These are phyloP conservation scores for Sebastes glaucus DNA, from an alignment of 2,797 vertebrate genomes.

Conservation along the genomic window DNA sequence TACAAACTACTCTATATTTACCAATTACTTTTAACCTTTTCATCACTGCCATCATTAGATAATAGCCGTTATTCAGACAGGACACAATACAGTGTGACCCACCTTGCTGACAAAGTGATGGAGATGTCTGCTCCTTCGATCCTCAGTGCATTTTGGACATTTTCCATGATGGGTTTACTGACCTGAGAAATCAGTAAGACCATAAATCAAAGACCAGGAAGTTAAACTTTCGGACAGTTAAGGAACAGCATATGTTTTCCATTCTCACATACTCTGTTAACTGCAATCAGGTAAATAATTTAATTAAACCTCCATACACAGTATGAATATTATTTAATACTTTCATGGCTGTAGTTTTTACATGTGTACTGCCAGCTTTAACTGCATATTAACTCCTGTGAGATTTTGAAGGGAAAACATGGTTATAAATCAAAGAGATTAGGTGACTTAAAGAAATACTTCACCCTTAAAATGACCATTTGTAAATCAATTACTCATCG, in stretches of 20 bases:
- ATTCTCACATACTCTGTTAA: not conserved
- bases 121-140: conserved; percentile 89
- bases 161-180: conserved; percentile 88
- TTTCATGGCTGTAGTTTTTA: too few relatives aligned
- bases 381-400: too few relatives aligned
- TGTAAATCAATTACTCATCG: too few relatives aligned
- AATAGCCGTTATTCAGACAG: not conserved
- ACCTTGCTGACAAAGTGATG: conserved; percentile 93
- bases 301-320: not conserved
- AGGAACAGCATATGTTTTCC: not conserved
- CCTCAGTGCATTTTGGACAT: conserved; percentile 87
- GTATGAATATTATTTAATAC: too few relatives aligned
- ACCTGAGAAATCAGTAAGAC: conserved; percentile 80
- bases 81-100: conserved; percentile 29
- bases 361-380: too few relatives aligned
- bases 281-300: not conserved
- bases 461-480: too few relatives aligned
- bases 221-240: not conserved
- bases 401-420: not conserved
- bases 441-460: not conserved
- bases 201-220: conserved; percentile 8
- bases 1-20: not conserved
- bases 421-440: not conserved
- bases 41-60: not conserved
- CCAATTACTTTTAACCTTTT: not conserved